A percentile compares a stretch with the other conserved stretches of the same genome.
phyloP scores from a whole-genome alignment of 2,888 invertebrate species.

The Meliscaeva auricollis region DNA sequence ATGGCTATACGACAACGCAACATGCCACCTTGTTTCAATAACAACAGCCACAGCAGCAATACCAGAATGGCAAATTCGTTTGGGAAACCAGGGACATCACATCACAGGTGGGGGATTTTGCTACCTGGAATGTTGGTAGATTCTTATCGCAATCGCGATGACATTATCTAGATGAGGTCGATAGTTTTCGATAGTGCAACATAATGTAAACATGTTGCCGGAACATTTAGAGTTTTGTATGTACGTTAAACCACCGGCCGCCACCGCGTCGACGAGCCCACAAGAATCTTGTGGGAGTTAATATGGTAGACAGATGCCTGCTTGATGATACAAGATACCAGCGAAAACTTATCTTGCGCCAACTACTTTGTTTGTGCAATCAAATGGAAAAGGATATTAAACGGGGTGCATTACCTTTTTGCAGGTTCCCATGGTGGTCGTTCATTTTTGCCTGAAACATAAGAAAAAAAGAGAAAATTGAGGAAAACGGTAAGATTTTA shows the following conservation, averaged over 20 bases:
- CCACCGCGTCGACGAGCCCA: no score
- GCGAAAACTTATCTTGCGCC: conserved; percentile 1
- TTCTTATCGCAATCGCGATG: conserved; percentile 66
- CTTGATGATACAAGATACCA: not conserved
- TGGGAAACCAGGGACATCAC: not conserved
- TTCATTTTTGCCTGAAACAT: conserved; percentile 84
- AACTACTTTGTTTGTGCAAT: conserved; percentile 1
- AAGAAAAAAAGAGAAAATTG: conserved; percentile 69
- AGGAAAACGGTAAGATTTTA: conserved; percentile 17
- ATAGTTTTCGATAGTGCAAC: conserved; percentile 69
- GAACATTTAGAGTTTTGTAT: conserved; percentile 56
- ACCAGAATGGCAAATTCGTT: conserved; percentile 52
- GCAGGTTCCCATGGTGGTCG: conserved; percentile 84
- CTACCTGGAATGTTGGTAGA: conserved; percentile 60
- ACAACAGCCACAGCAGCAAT: not conserved
- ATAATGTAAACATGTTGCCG: conserved; percentile 74
- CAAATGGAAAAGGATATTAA: conserved; percentile 16
- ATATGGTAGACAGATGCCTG: conserved; percentile 39
- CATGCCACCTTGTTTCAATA: conserved; percentile 54
- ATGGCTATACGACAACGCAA: conserved; percentile 63
- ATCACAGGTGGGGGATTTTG: not conserved
- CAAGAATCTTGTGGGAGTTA: conserved; percentile 43
- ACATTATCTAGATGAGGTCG: conserved; percentile 71
- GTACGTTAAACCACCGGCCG: not conserved
- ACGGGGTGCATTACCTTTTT: conserved; percentile 82